Base-by-base conservation (phyloP, 2,113 vertebrate species). In the Delphinus delphis region DNA sequence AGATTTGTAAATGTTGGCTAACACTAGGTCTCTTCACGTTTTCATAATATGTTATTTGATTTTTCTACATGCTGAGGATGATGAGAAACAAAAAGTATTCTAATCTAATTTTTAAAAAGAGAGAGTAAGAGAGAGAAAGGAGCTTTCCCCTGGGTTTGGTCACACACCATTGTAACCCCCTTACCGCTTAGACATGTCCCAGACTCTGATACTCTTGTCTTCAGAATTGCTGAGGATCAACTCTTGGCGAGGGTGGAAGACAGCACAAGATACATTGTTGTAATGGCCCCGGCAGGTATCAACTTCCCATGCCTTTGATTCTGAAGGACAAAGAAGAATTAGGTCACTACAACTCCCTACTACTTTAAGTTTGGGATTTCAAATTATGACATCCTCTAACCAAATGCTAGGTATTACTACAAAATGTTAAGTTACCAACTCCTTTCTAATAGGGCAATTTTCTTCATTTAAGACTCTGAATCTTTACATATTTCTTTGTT, bases 211-310 rank as follows among this genome's bases (percentile, higher is more conserved):
- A 98, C 99, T 99, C 97, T 99, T 99, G 98, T 99, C 99, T 97
- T 99, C 99, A 0, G 99, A 99, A 98, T 99, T 99, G 97, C 99
- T 99, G 88, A 99, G 99, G 97, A 99, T 99, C 63, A 99, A 98
- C 92, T 99, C 99, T 98, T 99, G 99, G 1, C 99, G 99, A 0
- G 99, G 99, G 96, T 99, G 99, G 97, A 99, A 99, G n/a, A 99
- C 99, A 0, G 99, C 99, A 5, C 99, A 99, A 6, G 99, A 99
- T 47, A 99, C 99, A 0, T 99, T 99, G 99, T 99, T 99, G 98
- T 99, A 99, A 98, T 99, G 99, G 0, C 99, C 99, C 0, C 99
- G 99, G 97, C 99, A 99, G 1, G 99, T 99, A 97, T 99, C 99
- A 26, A 99, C 99, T 97, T 99, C 99, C 99, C 99, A 99, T 0